Evolutionary conservation across 2,113 vertebrate genomes (phyloP).

Genomic region (Scomber scombrus): DNA sequence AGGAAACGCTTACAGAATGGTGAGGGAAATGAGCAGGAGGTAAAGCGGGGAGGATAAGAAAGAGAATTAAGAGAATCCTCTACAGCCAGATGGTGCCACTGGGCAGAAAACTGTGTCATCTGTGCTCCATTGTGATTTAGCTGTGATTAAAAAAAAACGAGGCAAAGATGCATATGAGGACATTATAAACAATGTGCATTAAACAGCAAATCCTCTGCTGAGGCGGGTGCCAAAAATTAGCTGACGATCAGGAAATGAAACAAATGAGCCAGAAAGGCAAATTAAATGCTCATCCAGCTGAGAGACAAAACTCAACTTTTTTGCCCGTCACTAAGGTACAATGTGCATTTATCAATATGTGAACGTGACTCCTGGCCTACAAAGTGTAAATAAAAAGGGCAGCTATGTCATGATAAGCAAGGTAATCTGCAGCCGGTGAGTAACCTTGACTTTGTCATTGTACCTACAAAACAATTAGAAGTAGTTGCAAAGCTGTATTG

Average conservation of each 20-base stretch:
- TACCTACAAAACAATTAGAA: slow-evolving; percentile 44
- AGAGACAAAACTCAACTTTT: slow-evolving; percentile 33
- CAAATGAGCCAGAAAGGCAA: slow-evolving; percentile 69
- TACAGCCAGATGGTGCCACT: slow-evolving; percentile 77
- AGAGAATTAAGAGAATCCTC: slow-evolving; percentile 47
- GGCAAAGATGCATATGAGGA: slow-evolving; percentile 53
- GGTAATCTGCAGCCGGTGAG: not conserved
- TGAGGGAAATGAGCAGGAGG: slow-evolving; percentile 27
- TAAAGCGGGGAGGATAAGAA: slow-evolving; percentile 28
- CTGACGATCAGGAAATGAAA: slow-evolving; percentile 57
- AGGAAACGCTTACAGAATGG: slow-evolving; percentile 25
- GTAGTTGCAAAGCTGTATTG: slow-evolving; percentile 2
- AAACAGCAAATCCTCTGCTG: slow-evolving; percentile 57
- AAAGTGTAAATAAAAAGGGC: slow-evolving; percentile 1
- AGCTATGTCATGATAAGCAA: not conserved
- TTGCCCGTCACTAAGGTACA: not conserved
- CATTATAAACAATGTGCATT: slow-evolving; percentile 54
- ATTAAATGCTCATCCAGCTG: slow-evolving; percentile 59
- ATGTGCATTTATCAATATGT: not conserved
- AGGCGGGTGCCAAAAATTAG: slow-evolving; percentile 52
- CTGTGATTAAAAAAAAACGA: slow-evolving; percentile 44
- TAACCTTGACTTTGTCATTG: slow-evolving; percentile 38
- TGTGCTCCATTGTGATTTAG: slow-evolving; percentile 43
- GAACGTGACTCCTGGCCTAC: not conserved
- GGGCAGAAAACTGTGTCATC: slow-evolving; percentile 65